Conservation (phyloP, 2,888 invertebrate species). For the Plusia festucae region DNA sequence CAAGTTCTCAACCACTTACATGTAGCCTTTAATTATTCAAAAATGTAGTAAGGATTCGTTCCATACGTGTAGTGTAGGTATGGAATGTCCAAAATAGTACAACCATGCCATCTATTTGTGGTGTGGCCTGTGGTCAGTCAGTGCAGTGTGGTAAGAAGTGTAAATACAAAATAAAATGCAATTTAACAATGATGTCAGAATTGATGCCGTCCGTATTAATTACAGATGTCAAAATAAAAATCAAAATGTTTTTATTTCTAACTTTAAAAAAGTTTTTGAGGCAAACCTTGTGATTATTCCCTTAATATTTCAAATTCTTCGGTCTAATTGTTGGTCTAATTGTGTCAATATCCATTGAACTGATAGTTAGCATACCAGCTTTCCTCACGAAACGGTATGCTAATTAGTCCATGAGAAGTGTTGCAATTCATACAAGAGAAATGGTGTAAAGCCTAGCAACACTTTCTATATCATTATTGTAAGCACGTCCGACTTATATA, state of each 20-base stretch:
- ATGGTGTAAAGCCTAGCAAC: constrained; percentile 33
- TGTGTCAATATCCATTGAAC: background rate
- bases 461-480: constrained; percentile 49
- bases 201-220: background rate
- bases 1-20: background rate
- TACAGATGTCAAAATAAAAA: too few species aligned
- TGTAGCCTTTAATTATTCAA: background rate
- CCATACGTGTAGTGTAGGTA: background rate
- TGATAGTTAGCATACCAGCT: constrained; percentile 7
- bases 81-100: background rate
- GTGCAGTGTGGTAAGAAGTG: background rate
- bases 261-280: too few species aligned
- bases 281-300: background rate
- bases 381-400: constrained; percentile 17
- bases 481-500: constrained; percentile 43
- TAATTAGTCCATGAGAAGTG: constrained; percentile 10
- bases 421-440: constrained; percentile 30
- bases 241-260: too few species aligned
- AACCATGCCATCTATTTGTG: background rate
- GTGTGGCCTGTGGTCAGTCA: background rate
- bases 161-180: background rate
- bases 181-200: background rate
- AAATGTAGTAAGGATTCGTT: background rate
- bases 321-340: background rate
- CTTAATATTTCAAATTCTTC: background rate